These are phyloP conservation scores for Notocelia uddmanniana DNA, from an alignment of 2,888 invertebrate genomes.

Conservation along the genomic window DNA sequence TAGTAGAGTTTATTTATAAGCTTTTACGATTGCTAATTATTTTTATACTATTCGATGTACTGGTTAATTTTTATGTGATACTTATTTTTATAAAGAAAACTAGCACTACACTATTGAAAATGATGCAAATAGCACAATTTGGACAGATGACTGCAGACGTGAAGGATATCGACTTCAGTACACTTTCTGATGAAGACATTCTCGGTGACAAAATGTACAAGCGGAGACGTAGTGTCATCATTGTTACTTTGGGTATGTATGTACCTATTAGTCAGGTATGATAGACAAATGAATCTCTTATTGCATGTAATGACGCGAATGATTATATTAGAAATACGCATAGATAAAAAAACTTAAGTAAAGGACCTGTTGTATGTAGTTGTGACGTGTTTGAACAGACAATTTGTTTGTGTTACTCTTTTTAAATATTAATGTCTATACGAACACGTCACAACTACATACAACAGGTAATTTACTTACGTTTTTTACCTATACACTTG, in stretches of 20 bases:
- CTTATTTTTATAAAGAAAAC: slow-evolving; percentile 1
- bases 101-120: background rate
- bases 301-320: background rate
- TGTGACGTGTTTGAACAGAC: no score
- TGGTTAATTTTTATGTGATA: background rate
- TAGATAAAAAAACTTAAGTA: no score
- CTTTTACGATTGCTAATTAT: background rate
- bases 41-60: background rate
- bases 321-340: no score
- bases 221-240: slow-evolving; percentile 59
- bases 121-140: slow-evolving; percentile 4
- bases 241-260: slow-evolving; percentile 61
- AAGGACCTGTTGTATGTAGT: no score
- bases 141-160: slow-evolving; percentile 45
- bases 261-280: background rate
- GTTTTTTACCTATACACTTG: no score
- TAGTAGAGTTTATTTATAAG: slow-evolving; percentile 24
- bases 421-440: no score
- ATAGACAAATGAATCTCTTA: background rate
- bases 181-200: slow-evolving; percentile 45
- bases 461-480: no score
- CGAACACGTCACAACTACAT: no score
- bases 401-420: no score
- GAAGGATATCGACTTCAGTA: slow-evolving; percentile 56
- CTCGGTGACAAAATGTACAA: slow-evolving; percentile 49